phyloP scores from a whole-genome alignment of 2,113 vertebrate genomes.

The Gnathonemus echidnorhynchus region DNA sequence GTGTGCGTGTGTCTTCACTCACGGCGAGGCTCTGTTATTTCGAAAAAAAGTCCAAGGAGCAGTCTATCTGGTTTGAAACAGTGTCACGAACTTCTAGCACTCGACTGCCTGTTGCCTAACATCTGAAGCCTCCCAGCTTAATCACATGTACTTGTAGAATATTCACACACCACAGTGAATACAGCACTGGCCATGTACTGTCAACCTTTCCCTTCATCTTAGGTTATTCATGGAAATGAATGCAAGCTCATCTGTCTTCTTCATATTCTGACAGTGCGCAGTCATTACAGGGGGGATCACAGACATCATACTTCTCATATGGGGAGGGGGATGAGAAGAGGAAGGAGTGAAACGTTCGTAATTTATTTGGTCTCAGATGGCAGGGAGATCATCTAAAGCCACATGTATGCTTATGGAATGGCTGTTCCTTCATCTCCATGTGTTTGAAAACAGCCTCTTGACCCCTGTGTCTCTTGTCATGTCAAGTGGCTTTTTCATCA shows the following conservation, averaged over 20 bases:
- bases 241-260: background rate
- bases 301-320: background rate
- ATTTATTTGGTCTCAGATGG: constrained; percentile 1
- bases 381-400: background rate
- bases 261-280: background rate
- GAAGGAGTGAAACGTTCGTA: background rate
- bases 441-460: constrained; percentile 14
- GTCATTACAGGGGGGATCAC: background rate
- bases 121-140: background rate
- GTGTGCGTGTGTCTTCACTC: background rate
- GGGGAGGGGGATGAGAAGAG: background rate
- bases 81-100: background rate
- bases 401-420: background rate
- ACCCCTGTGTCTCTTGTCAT: constrained; percentile 10
- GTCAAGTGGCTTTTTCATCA: constrained; percentile 18
- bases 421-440: background rate
- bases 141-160: background rate
- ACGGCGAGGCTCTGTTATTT: background rate
- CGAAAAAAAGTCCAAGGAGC: background rate
- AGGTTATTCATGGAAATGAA: background rate
- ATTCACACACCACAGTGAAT: background rate
- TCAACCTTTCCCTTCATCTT: background rate
- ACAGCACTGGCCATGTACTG: background rate
- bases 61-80: background rate
- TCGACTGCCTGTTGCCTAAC: background rate